Conservation (phyloP, 2,113 vertebrate genomes). For the Lathamus discolor region DNA sequence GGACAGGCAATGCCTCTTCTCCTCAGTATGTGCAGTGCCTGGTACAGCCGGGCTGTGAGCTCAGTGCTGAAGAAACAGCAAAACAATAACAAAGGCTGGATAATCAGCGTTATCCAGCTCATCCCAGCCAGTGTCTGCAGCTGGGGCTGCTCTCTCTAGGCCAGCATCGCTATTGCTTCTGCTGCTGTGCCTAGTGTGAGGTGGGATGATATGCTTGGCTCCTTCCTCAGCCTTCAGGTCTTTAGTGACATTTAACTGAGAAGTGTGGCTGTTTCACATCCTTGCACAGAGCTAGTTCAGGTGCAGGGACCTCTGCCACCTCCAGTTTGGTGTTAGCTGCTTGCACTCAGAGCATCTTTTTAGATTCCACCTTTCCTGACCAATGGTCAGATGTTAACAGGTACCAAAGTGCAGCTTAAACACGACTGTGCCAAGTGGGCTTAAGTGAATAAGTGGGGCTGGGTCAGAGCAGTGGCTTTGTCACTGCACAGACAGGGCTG, state of each 20-base stretch:
- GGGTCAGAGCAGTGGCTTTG: background rate
- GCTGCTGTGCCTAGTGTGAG: fast-evolving
- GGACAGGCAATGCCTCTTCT: background rate
- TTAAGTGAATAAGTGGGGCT: background rate
- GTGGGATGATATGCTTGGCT: background rate
- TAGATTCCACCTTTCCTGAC: background rate
- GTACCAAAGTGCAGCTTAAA: background rate
- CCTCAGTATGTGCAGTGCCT: background rate
- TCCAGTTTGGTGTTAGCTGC: background rate
- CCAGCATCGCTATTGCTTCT: background rate
- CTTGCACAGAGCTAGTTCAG: background rate
- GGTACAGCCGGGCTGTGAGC: background rate
- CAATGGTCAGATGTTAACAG: background rate
- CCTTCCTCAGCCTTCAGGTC: background rate
- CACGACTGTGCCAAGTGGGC: background rate
- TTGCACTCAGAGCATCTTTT: background rate
- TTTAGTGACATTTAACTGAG: background rate
- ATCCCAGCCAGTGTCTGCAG: background rate
- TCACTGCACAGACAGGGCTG: background rate
- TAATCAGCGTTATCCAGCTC: background rate
- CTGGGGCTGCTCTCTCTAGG: background rate
- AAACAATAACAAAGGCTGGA: background rate
- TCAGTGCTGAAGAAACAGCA: background rate
- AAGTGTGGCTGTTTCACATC: background rate
- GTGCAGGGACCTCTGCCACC: background rate